Conservation (phyloP, 2,113 vertebrate species). For the Zeus faber region DNA sequence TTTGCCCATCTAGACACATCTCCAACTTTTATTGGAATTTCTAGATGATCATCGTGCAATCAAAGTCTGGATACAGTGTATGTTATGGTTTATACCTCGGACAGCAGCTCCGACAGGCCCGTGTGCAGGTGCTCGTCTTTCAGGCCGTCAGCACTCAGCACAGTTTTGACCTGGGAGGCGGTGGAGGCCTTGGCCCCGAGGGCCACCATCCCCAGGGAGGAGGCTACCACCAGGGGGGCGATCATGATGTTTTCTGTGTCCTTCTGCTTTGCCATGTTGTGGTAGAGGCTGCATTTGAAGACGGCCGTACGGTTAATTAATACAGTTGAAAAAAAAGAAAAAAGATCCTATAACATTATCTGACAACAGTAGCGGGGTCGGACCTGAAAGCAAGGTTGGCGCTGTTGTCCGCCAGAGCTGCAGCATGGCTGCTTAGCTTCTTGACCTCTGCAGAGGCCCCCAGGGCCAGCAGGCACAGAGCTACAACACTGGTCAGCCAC, state of each 20-base stretch:
- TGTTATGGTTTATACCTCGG: slow-evolving; percentile 72
- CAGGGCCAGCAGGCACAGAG: slow-evolving; percentile 70
- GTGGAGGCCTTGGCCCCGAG: slow-evolving; percentile 87
- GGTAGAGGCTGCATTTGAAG: slow-evolving; percentile 80
- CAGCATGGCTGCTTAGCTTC: slow-evolving; percentile 85
- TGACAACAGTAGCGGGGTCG: not conserved
- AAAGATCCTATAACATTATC: not conserved
- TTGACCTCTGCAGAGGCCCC: slow-evolving; percentile 63
- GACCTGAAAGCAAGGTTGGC: slow-evolving; percentile 85
- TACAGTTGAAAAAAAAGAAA: not conserved
- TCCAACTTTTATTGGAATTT: too few relatives aligned
- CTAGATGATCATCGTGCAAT: too few relatives aligned
- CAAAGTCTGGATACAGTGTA: too few relatives aligned
- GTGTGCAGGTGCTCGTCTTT: slow-evolving; percentile 87
- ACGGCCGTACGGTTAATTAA: not conserved
- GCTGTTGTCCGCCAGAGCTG: slow-evolving; percentile 83
- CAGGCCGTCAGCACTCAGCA: slow-evolving; percentile 85
- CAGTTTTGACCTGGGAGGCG: slow-evolving; percentile 86
- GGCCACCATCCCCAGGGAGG: slow-evolving; percentile 88
- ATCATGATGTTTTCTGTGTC: slow-evolving; percentile 89
- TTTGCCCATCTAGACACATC: too few relatives aligned
- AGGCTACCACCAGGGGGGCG: slow-evolving; percentile 92
- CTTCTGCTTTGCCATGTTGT: slow-evolving; percentile 89
- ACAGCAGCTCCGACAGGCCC: slow-evolving; percentile 87
- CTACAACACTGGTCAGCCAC: slow-evolving; percentile 72